Evolutionary conservation across 2,888 invertebrate genomes (phyloP).

Genomic region (Philereme vetulata): DNA sequence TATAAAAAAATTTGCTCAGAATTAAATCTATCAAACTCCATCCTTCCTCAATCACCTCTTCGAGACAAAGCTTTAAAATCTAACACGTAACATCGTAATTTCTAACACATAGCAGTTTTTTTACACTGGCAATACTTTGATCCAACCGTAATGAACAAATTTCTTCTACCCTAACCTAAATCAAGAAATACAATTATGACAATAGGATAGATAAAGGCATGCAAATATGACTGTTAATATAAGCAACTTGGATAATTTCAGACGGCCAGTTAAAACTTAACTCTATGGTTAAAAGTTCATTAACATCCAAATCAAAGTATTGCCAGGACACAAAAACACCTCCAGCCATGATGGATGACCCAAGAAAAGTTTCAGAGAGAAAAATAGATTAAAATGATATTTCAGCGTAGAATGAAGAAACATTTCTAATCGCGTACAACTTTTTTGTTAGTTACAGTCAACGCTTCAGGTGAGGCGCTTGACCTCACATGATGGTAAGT

Average conservation of each 20-base stretch:
- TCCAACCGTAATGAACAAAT: not conserved
- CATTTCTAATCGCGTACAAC: too few relatives aligned
- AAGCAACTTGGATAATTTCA: not conserved
- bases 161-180: not conserved
- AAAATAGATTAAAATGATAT: too few relatives aligned
- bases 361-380: too few relatives aligned
- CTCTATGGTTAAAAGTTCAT: too few relatives aligned
- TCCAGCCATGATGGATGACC: too few relatives aligned
- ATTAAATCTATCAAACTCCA: constrained; percentile 28
- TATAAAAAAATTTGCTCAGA: constrained; percentile 40
- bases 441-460: too few relatives aligned
- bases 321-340: constrained; percentile 12
- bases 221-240: not conserved
- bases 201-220: not conserved
- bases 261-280: too few relatives aligned
- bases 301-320: not conserved
- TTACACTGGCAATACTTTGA: constrained; percentile 17
- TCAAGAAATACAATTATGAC: not conserved
- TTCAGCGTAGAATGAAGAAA: too few relatives aligned
- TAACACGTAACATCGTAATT: constrained; percentile 12
- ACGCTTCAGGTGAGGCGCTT: too few relatives aligned
- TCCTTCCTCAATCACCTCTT: constrained; percentile 14
- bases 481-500: too few relatives aligned
- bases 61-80: constrained; percentile 12
- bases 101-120: constrained; percentile 7